Evolutionary conservation across 2,888 invertebrate genomes (phyloP), one percentile per base, ranked within the genome.

Genomic region (Palloptera scutellata): DNA sequence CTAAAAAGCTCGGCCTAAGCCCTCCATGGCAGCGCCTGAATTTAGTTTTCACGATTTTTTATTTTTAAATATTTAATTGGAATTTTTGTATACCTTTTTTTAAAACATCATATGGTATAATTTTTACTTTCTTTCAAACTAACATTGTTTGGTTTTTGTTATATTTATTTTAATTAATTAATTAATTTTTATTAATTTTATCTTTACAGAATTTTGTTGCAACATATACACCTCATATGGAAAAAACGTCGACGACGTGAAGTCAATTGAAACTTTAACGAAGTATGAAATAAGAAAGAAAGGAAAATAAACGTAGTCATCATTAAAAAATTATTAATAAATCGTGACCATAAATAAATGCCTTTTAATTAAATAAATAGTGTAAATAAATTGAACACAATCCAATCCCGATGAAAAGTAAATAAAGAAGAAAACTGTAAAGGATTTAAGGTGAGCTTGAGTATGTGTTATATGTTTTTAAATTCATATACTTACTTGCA

Each of bases 151-250:
- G 12, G 12, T 54, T 62, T 53, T 12, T 41, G 30, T 48, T 65
- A 15, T n/a, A 17, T 52, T 52, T 17, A 10, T 52, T 15, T 17
- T n/a, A 6, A 17, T 52, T 52, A 17, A 48, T 51, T 59, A 62
- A 62, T 53, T n/a, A 45, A 55, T 5, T 55, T 63, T n/a, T 62
- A 55, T n/a, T 66, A 51, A 19, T 20, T 40, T 66, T 69, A 51
- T 66, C 55, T 59, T 79, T 80, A 17, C 78, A 81, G 82, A 72
- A 75, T 72, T 68, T 61, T 70, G 41, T 64, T 63, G 63, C 69
- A 70, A 69, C 70, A 60, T 12, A 69, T 62, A 65, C 68, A 72
- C 62, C 71, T 68, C 72, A 67, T 61, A 60, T 74, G 79, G 73
- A 74, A 73, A 67, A 57, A 61, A 62, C 71, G 66, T 61, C 73